A percentile compares a stretch with the other conserved stretches of the same genome.
Evolutionary conservation across 2,113 vertebrate species (phyloP).

Genomic region (Muntiacus muntjak): DNA sequence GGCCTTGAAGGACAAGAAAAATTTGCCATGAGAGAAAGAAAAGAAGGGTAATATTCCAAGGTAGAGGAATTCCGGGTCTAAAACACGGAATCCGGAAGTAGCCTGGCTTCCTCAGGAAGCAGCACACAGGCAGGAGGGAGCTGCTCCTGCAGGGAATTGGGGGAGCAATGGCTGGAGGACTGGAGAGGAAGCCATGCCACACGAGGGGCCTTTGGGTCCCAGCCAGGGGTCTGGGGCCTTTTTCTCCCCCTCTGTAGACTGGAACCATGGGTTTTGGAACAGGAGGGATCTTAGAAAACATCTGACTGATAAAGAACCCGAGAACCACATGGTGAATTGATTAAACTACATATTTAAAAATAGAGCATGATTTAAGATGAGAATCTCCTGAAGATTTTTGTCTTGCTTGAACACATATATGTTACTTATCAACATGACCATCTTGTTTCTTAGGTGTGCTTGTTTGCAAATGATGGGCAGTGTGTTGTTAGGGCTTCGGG

Average conservation of each 20-base stretch:
- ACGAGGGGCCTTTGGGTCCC: neutral
- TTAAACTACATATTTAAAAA: neutral
- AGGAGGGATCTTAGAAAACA: neutral
- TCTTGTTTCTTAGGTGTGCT: neutral
- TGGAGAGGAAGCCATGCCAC: neutral
- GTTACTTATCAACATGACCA: neutral
- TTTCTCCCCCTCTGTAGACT: neutral
- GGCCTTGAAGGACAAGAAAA: neutral
- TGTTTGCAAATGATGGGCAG: neutral
- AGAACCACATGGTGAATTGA: neutral
- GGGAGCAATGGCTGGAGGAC: neutral
- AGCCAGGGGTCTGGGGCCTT: too few species aligned
- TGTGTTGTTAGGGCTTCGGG: neutral
- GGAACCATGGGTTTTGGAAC: neutral
- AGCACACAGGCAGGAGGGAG: neutral
- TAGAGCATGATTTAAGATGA: neutral
- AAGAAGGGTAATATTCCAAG: neutral
- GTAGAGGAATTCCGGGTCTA: neutral
- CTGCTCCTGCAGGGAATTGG: neutral
- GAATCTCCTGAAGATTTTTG: neutral
- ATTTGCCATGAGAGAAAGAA: neutral
- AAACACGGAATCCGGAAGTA: neutral
- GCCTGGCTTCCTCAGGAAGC: neutral
- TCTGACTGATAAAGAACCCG: neutral
- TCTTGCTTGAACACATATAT: neutral